Percentiles rank a stretch among this genome's conserved stretches.
Evolutionary conservation across 35 echinoderm and acorn worm species (phyloP).

Genomic region (Strongylocentrotus purpuratus): DNA sequence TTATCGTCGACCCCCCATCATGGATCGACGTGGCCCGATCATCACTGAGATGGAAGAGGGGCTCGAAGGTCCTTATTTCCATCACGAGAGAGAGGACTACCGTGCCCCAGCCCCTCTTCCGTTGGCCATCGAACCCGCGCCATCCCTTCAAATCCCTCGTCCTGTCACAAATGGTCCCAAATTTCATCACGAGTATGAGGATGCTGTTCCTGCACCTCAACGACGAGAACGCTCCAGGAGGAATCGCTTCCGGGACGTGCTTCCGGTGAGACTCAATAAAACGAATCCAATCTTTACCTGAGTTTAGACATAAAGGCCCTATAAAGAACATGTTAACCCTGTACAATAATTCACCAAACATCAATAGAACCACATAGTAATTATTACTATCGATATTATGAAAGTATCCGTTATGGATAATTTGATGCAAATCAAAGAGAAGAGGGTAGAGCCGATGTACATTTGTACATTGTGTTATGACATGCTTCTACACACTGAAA

Average conservation of each 20-base stretch:
- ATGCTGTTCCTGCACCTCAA: not conserved
- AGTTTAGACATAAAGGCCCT: too few relatives aligned
- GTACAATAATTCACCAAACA: too few relatives aligned
- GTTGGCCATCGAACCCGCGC: not conserved
- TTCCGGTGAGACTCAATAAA: not conserved
- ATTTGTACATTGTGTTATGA: too few relatives aligned
- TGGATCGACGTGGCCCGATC: not conserved
- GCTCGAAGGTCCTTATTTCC: not conserved
- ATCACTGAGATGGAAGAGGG: not conserved
- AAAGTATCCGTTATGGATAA: too few relatives aligned
- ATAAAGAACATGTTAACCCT: too few relatives aligned
- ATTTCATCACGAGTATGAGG: not conserved
- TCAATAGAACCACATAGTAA: too few relatives aligned
- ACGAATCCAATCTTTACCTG: too few relatives aligned
- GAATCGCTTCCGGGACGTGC: not conserved
- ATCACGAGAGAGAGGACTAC: not conserved
- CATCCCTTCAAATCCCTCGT: not conserved
- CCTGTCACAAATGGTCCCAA: not conserved
- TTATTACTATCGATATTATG: too few relatives aligned
- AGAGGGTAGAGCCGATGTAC: too few relatives aligned
- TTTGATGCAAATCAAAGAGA: too few relatives aligned
- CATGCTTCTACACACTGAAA: too few relatives aligned
- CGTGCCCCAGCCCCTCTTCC: not conserved
- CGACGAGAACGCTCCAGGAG: not conserved
- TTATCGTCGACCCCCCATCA: not conserved